These are phyloP conservation scores for Dyspetes luteomarginatus DNA, from an alignment of 2,888 invertebrate genomes.

Conservation along the genomic window DNA sequence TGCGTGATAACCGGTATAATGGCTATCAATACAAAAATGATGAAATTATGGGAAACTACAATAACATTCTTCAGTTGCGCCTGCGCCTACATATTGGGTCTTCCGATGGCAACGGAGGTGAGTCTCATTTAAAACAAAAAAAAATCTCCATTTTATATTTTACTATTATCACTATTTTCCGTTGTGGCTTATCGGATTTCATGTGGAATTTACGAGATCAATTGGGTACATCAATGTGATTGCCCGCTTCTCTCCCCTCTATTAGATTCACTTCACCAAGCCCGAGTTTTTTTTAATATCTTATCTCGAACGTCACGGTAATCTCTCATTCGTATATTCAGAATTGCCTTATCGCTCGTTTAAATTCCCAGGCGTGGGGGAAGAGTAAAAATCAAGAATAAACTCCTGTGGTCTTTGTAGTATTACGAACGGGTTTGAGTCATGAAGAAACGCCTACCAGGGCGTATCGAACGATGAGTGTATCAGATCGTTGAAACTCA, in stretches of 20 bases:
- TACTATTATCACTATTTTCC: background rate
- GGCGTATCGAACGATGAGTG: slow-evolving; percentile 22
- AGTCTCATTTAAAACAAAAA: slow-evolving; percentile 71
- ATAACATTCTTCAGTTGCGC: slow-evolving; percentile 94
- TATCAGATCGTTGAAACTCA: slow-evolving; percentile 46
- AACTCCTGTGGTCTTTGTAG: slow-evolving; percentile 6
- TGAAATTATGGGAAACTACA: slow-evolving; percentile 92
- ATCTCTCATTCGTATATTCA: slow-evolving; percentile 44
- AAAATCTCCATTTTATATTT: background rate
- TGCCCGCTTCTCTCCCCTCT: slow-evolving; percentile 21
- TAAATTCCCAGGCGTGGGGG: slow-evolving; percentile 36
- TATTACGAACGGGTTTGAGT: slow-evolving; percentile 47
- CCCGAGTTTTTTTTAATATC: slow-evolving; percentile 31
- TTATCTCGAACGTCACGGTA: slow-evolving; percentile 48
- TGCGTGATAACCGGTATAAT: slow-evolving; percentile 94
- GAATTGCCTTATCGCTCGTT: slow-evolving; percentile 54
- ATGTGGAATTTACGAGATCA: slow-evolving; percentile 3
- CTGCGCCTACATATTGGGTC: slow-evolving; percentile 91
- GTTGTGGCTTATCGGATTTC: background rate
- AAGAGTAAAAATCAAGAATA: slow-evolving; percentile 38
- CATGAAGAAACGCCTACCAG: slow-evolving; percentile 43
- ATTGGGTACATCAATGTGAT: slow-evolving; percentile 5
- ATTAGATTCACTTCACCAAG: slow-evolving; percentile 47
- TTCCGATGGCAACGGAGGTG: slow-evolving; percentile 94
- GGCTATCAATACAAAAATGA: slow-evolving; percentile 89